Conservation (phyloP, 2,797 vertebrate species). For the Tinamus major region DNA sequence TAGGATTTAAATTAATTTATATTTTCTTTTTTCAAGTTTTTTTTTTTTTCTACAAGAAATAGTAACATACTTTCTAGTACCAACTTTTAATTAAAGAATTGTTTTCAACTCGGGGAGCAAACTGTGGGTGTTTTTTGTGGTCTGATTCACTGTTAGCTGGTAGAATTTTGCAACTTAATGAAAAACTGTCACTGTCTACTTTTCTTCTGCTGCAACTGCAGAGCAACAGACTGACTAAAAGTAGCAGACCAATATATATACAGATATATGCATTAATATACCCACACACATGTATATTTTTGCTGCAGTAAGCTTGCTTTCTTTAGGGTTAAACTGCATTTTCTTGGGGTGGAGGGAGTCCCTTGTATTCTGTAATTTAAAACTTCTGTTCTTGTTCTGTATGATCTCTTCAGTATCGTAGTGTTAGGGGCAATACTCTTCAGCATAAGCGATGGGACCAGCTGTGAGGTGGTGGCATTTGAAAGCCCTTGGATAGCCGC, state of each 20-base stretch:
- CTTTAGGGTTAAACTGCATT: background rate
- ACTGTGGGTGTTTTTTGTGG: too few species aligned
- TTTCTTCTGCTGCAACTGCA: background rate
- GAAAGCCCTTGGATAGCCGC: background rate
- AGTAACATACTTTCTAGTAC: background rate
- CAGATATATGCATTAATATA: too few species aligned
- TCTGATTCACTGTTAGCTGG: background rate
- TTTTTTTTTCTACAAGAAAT: background rate
- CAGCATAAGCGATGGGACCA: background rate
- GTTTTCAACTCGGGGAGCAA: background rate
- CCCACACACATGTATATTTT: background rate
- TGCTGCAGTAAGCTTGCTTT: background rate
- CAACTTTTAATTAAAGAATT: background rate
- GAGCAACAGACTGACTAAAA: background rate
- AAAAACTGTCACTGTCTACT: too few species aligned
- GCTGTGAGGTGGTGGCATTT: background rate
- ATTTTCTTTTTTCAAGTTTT: too few species aligned
- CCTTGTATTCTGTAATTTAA: background rate
- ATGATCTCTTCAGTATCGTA: too few species aligned
- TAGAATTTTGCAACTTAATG: background rate
- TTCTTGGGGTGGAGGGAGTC: background rate
- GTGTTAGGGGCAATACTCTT: background rate
- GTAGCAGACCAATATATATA: too few species aligned
- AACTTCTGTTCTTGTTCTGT: background rate
- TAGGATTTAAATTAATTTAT: background rate